Conservation (phyloP, 2,888 invertebrate species). For the Oscheius sp. region DNA sequence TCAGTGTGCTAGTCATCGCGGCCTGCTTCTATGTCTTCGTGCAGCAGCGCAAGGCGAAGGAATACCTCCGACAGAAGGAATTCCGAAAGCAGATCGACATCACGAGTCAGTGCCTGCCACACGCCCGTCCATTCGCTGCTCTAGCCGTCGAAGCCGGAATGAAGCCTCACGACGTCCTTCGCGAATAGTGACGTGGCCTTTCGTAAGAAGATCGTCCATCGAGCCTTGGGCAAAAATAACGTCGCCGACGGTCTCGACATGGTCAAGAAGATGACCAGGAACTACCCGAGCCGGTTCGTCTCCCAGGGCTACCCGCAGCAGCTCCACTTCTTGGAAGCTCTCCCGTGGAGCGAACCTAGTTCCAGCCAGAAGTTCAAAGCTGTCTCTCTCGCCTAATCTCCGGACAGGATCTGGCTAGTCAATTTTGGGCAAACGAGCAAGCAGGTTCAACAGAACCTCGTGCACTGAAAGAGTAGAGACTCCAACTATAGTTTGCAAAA, state of each 20-base stretch:
- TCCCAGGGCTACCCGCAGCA: constrained; percentile 25
- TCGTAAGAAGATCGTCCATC: constrained; percentile 5
- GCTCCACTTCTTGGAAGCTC: neutral
- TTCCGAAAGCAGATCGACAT: constrained; percentile 1
- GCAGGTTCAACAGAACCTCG: too few species aligned
- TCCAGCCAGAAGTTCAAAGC: too few species aligned
- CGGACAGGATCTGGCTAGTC: too few species aligned
- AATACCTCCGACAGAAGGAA: neutral
- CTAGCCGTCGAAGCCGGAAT: constrained; percentile 31
- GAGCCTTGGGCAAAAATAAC: neutral
- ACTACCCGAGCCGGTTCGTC: constrained; percentile 16
- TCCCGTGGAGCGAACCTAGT: too few species aligned
- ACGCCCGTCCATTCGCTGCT: constrained; percentile 14
- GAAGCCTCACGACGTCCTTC: constrained; percentile 15
- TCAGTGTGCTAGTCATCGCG: neutral
- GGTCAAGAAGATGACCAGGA: neutral
- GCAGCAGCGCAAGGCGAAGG: neutral
- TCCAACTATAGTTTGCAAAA: too few species aligned
- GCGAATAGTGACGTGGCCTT: constrained; percentile 9
- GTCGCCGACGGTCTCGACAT: neutral
- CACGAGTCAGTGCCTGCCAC: constrained; percentile 1
- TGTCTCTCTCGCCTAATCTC: too few species aligned
- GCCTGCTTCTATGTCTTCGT: neutral
- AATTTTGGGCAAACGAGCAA: too few species aligned
- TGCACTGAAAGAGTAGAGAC: too few species aligned